These are phyloP conservation scores for Zoanthus solanderi DNA, from an alignment of 92 coral and sea anemone genomes.

Conservation along the genomic window DNA sequence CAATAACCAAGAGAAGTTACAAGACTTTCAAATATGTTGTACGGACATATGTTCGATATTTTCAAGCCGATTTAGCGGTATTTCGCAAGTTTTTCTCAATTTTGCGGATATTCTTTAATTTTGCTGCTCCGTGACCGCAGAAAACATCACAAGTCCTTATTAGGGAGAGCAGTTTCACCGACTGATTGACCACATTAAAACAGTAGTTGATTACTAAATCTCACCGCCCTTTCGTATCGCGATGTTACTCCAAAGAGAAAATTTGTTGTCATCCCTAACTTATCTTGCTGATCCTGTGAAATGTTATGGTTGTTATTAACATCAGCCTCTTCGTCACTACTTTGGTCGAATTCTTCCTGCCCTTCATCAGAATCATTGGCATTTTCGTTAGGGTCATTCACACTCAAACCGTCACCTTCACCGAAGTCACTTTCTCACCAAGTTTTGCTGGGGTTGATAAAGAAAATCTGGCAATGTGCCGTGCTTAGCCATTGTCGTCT, in stretches of 20 bases:
- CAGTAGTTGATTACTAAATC: too few relatives aligned
- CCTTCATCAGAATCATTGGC: conserved; percentile 46
- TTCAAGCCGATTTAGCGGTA: neutral
- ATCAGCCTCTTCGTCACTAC: conserved; percentile 75
- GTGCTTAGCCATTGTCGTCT: conserved; percentile 67
- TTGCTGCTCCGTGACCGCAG: too few relatives aligned
- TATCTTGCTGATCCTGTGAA: neutral
- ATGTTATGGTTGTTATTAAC: conserved; percentile 11
- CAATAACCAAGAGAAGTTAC: too few relatives aligned
- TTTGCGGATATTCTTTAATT: too few relatives aligned
- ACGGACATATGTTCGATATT: too few relatives aligned
- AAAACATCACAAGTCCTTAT: too few relatives aligned
- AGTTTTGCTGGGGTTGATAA: conserved; percentile 55
- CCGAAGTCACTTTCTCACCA: conserved; percentile 46
- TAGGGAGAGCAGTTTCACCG: neutral
- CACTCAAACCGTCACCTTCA: conserved; percentile 46
- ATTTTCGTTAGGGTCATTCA: conserved; percentile 42
- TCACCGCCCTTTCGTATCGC: too few relatives aligned
- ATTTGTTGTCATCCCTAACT: neutral
- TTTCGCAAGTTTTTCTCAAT: too few relatives aligned
- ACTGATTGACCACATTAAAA: too few relatives aligned
- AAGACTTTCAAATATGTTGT: too few relatives aligned
- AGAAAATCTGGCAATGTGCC: conserved; percentile 49
- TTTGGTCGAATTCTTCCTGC: neutral
- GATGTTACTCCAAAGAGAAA: neutral